Evolutionary conservation across 2,888 invertebrate species (phyloP), one percentile per base, ranked within the genome.

Genomic region (Drosophila rubida): DNA sequence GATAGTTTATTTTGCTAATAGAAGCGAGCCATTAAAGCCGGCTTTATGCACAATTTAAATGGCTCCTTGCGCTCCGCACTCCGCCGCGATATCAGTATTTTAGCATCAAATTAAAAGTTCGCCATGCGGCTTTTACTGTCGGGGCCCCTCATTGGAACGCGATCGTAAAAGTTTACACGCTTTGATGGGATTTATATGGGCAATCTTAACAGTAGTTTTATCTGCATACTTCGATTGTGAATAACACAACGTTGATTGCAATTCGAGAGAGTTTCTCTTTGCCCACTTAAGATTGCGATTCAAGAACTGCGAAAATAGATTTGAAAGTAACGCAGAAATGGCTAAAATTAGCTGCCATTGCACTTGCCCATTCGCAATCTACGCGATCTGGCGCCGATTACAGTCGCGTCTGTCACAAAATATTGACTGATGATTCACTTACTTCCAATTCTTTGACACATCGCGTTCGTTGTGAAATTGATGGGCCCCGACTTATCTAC

Each of bases 1-100:
- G 61, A 81, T 82, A 84, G 84, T 84, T 84, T 81, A 83, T 80
- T 80, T 70, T 42, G 82, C 82, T 74, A 84, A 82, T 84, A 84
- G 82, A 84, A 84, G 80, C 74, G 69, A 63, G 74, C 63, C 82
- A 82, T 82, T 78, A 84, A 83, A 84, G 78, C 71, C 78, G 76
- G 67, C 69, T 84, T 84, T 82, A 83, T 81, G 62, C 60, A 80
- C 82, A 63, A 71, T 65, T 84, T 80, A 74, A 82, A 70, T 80
- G 81, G 55, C 11, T 9, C 6, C 19, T 2, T 30, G 14, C 8
- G n/a, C n/a, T n/a, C n/a, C n/a, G n/a, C n/a, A n/a, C 41, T 14
- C 5, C 9, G 13, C 11, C 51, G 8, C 9, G 41, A 35, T 75
- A 73, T 78, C 78, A 75, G 82, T 84, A 82, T 78, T 67, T 82